A percentile compares a stretch with the other conserved stretches of the same genome.
These are phyloP conservation scores for Pangasius djambal DNA, from an alignment of 2,797 vertebrate species.

Conservation along the genomic window DNA sequence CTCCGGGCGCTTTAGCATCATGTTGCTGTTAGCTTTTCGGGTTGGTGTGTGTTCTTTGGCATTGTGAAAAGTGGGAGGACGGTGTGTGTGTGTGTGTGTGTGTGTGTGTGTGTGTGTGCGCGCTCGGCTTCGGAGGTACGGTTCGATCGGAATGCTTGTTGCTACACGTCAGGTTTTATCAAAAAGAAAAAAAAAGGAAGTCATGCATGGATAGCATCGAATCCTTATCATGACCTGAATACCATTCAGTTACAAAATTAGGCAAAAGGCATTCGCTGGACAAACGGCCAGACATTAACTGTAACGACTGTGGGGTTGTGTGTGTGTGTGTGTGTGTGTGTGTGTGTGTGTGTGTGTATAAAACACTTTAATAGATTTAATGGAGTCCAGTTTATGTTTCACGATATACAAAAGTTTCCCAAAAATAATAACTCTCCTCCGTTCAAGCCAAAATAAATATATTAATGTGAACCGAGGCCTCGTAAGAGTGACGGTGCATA, in stretches of 20 bases:
- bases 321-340: slow-evolving; percentile 32
- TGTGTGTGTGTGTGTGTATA: slow-evolving; percentile 35
- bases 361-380: slow-evolving; percentile 33
- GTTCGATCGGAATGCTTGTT: slow-evolving; percentile 26
- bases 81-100: background rate
- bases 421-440: slow-evolving; percentile 38
- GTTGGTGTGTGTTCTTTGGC: slow-evolving; percentile 31
- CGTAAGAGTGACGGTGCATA: slow-evolving; percentile 37
- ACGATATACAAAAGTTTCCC: slow-evolving; percentile 41
- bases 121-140: background rate
- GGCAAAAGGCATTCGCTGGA: background rate
- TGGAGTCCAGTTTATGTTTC: slow-evolving; percentile 44
- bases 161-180: slow-evolving; percentile 33
- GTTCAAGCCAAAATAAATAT: slow-evolving; percentile 46
- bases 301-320: slow-evolving; percentile 9
- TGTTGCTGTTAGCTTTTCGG: slow-evolving; percentile 27
- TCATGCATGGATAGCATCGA: background rate
- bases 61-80: background rate
- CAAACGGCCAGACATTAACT: slow-evolving; percentile 24
- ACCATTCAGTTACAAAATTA: background rate
- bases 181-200: background rate
- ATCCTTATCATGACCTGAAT: slow-evolving; percentile 12
- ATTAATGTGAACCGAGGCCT: slow-evolving; percentile 39
- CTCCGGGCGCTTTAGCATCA: slow-evolving; percentile 30
- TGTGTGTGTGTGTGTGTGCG: no score